Base-by-base conservation (phyloP, 2,888 invertebrate genomes). In the Exephanes ischioxanthus region DNA sequence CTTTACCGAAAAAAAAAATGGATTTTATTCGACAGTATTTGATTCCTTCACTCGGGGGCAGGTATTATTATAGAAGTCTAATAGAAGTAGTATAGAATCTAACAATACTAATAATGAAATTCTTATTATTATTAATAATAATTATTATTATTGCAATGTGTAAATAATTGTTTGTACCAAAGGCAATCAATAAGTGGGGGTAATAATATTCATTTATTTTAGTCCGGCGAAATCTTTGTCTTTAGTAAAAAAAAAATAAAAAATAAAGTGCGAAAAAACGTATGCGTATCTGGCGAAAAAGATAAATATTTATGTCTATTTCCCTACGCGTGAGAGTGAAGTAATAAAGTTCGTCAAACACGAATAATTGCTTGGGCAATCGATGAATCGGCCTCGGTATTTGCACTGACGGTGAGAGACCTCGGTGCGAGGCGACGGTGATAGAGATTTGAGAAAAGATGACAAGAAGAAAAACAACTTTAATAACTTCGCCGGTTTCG, bases 331-430 rank as follows among this genome's bases (percentile, higher is more conserved):
- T 61, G 26, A 22, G 26, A 22, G 61, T 14, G 61, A 26, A 30
- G 26, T 22, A 61, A 61, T 61, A 26, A 14, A 11, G 30, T 61
- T 9, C 16, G 30, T 30, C 61, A 30, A 30, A 61, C 61, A 61
- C 61, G 7, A 26, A 30, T 61, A 61, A 61, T 61, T 30, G 26
- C 61, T 61, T 61, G 61, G 14, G 16, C 30, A 61, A 61, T 61
- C 26, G 26, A 11, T 16, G 61, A 61, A 61, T 61, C 61, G 61
- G 9, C 55, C 1, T 5, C 14, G 5, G 14, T 61, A 61, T 61
- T 61, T 61, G 61, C 26, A 11, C 16, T 26, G 30, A 30, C 26
- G 11, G 61, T 61, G 30, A 61, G 61, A 30, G 6, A 30, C 61
- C 26, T 16, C 30, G 61, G 26, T 30, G 7, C 26, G 26, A 26